Evolutionary conservation across 2,888 invertebrate species (phyloP).

Genomic region (Desoria tigrina): DNA sequence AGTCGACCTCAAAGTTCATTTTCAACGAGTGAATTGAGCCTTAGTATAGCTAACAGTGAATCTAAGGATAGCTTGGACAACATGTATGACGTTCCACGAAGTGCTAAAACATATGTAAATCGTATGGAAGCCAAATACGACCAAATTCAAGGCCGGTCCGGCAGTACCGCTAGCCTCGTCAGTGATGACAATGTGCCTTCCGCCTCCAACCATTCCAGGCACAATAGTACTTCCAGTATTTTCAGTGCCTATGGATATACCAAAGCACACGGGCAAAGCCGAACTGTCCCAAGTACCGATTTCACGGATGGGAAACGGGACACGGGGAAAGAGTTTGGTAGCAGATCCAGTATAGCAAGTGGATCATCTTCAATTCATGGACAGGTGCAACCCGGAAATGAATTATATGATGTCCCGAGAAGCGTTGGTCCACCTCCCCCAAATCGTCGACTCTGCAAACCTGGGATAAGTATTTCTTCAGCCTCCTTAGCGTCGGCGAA

Average conservation of each 20-base stretch:
- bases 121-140: constrained; percentile 49
- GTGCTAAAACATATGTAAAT: constrained; percentile 41
- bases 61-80: constrained; percentile 45
- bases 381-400: not conserved
- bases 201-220: constrained; percentile 14
- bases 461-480: not conserved
- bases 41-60: constrained; percentile 45
- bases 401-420: constrained; percentile 43
- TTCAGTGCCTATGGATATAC: constrained; percentile 44
- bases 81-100: constrained; percentile 46
- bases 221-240: constrained; percentile 35
- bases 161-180: constrained; percentile 18
- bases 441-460: not conserved
- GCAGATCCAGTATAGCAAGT: constrained; percentile 1
- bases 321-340: constrained; percentile 10
- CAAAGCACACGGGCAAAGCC: not conserved
- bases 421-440: constrained; percentile 17
- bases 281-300: not conserved
- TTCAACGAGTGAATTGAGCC: constrained; percentile 44
- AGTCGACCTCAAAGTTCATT: constrained; percentile 45
- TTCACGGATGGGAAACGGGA: constrained; percentile 14
- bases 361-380: constrained; percentile 1
- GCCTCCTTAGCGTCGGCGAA: constrained; percentile 9
- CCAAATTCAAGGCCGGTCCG: constrained; percentile 27
- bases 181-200: not conserved